Evolutionary conservation across 1,140 invertebrate genomes (phyloP).

Genomic region (Drosophila serrata): DNA sequence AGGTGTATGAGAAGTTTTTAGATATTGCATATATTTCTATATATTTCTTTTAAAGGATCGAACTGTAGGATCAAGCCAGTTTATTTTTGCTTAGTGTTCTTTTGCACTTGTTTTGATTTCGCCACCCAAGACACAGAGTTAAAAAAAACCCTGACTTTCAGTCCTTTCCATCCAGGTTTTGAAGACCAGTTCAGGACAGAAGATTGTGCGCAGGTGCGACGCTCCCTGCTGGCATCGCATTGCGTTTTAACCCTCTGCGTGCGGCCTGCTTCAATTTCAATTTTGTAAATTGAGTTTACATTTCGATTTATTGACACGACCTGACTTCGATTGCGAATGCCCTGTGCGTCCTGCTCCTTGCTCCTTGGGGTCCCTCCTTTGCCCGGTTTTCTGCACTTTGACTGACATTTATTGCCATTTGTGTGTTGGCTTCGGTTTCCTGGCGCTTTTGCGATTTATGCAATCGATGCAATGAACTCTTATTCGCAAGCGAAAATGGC

Average conservation of each 20-base stretch:
- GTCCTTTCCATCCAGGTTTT: conserved; percentile 1
- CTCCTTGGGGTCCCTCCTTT: conserved; percentile 2
- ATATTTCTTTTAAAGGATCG: background rate
- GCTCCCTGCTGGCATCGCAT: conserved; percentile 41
- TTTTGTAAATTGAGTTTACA: conserved; percentile 82
- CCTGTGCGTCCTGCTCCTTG: conserved; percentile 17
- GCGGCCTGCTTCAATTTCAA: conserved; percentile 70
- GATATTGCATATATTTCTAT: background rate
- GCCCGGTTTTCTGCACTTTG: conserved; percentile 44
- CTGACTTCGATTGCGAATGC: conserved; percentile 53
- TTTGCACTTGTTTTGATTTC: conserved; percentile 17
- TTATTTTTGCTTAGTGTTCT: conserved; percentile 37
- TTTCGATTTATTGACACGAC: conserved; percentile 80
- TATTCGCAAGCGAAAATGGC: conserved; percentile 47
- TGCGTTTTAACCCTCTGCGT: conserved; percentile 67
- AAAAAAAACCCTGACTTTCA: conserved; percentile 18
- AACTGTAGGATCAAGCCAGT: background rate
- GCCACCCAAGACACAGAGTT: conserved; percentile 1
- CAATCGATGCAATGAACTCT: conserved; percentile 40
- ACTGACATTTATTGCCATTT: conserved; percentile 79
- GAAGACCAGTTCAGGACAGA: conserved; percentile 40
- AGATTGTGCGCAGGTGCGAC: conserved; percentile 61
- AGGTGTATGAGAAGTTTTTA: background rate
- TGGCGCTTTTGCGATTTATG: conserved; percentile 71
- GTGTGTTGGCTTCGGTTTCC: conserved; percentile 60